Evolutionary conservation across 1,140 invertebrate species (phyloP), one percentile per base, ranked within the genome.

Genomic region (Saccostrea glomerata): DNA sequence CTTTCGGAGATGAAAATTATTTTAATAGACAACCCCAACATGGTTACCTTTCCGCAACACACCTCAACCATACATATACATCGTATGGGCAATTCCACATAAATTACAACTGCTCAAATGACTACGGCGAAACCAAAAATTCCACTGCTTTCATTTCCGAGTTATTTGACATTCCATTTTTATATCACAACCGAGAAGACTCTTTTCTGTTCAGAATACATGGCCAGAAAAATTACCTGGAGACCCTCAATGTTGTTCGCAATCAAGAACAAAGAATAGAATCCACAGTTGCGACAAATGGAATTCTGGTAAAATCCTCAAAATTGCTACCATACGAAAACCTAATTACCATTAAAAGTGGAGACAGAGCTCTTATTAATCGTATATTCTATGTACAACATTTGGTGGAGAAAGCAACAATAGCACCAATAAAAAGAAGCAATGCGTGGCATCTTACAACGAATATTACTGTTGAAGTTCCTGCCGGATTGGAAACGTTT

Each of bases 391-490:
- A 84, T 66, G 89, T 91, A 17, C 90, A 93, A 82, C 89, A 90
- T 25, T n/a, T 82, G 20, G 56, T 92, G 1, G 6, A 85, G 2
- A 87, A 91, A 25, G 90, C 92, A 36, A 25, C 83, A 23, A 90
- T 94, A 30, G 25, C 85, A 5, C 88, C 90, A n/a, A 70, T 89
- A 6, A 63, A 82, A 25, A 82, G 88, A 15, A 87, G 89, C 36
- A 90, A 89, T 1, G 89, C 91, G 1, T 93, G 93, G 91, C 90
- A 91, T 23, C 77, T 93, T 36, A 93, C 89, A 17, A 91, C 92
- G 1, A 91, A 91, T 20, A 91, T 94, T 1, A 90, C 92, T 3
- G 83, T 94, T 36, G 36, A 82, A 0, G 83, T 94, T 6, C 87
- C 91, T 5, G 60, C 91, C 0, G 92, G 92, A 13, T 92, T 93